Evolutionary conservation across 2,113 vertebrate genomes (phyloP).

Genomic region (Clarias macrocephalus): DNA sequence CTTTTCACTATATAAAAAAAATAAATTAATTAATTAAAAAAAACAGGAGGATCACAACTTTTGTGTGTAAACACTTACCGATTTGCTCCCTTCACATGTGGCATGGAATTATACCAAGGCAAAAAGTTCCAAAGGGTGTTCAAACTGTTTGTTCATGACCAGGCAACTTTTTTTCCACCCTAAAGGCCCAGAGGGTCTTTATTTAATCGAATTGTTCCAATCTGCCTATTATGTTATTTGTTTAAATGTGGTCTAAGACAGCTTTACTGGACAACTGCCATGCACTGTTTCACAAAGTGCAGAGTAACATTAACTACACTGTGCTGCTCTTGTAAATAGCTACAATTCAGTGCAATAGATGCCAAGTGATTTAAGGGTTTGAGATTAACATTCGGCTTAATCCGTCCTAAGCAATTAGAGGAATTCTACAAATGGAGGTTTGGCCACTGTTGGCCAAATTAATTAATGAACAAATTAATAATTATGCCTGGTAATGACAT

Average conservation of each 20-base stretch:
- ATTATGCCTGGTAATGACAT: not conserved
- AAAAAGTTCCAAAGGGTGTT: not conserved
- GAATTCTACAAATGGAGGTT: not conserved
- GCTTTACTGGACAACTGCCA: not conserved
- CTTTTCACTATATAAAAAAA: not conserved
- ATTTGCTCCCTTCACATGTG: conserved; percentile 15
- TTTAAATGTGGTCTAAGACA: conserved; percentile 1
- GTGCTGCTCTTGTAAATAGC: not conserved
- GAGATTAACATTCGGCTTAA: not conserved
- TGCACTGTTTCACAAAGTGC: not conserved
- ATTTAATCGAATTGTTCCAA: not conserved
- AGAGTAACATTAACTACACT: not conserved
- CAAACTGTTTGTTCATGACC: not conserved
- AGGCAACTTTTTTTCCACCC: not conserved
- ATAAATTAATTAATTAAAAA: not conserved
- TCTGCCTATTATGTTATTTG: conserved; percentile 9
- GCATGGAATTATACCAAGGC: not conserved
- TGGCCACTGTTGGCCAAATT: not conserved
- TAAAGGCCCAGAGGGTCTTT: not conserved
- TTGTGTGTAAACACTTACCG: not conserved
- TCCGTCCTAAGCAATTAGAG: not conserved
- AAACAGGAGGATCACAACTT: not conserved
- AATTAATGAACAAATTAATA: not conserved
- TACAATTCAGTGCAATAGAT: not conserved
- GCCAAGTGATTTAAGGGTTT: not conserved